Base-by-base conservation (phyloP, 2,888 invertebrate species). In the Keiferia lycopersicella region DNA sequence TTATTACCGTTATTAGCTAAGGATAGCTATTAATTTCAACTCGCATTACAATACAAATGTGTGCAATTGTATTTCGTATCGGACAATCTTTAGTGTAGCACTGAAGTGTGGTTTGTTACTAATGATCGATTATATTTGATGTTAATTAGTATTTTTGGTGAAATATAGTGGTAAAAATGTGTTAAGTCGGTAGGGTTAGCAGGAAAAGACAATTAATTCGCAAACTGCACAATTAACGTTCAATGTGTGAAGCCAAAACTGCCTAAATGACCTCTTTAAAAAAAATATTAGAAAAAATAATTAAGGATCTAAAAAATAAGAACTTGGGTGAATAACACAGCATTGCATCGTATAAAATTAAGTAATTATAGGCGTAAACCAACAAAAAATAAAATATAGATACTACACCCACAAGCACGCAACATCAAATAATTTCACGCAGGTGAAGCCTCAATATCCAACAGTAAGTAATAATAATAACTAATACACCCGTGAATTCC, bases 1-100 rank as follows among this genome's bases (percentile, higher is more conserved):
- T 84, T 81, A 84, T 82, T 80, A 80, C 84, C 75, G 83, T 83
- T 87, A 88, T 88, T 86, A 87, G 80, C 80, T 76, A 84, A 85
- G 84, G 84, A 87, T 87, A 83, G 77, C 84, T 80, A 82, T 87
- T 86, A 78, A 86, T 86, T 86, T 80, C 67, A 77, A 77, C 73
- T 73, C 69, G 69, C 75, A 77, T 79, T 77, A 76, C 72, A 76
- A 73, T 72, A 72, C 70, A 75, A 74, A 56, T 70, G 74, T 78
- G 72, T 75, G 71, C 75, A 77, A 77, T 77, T 73, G 71, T 48
- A 50, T 50, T 45, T 20, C 30, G 61, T 34, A 61, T 61, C 50
- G 61, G 26, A 50, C 1, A 45, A 59, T 59, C 59, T 59, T 59
- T 38, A 8, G 7, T 26, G 59, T 16, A 14, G 41, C 14, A 41